Base-by-base conservation (phyloP, 2,888 invertebrate species). In the Phymatocera aterrima region DNA sequence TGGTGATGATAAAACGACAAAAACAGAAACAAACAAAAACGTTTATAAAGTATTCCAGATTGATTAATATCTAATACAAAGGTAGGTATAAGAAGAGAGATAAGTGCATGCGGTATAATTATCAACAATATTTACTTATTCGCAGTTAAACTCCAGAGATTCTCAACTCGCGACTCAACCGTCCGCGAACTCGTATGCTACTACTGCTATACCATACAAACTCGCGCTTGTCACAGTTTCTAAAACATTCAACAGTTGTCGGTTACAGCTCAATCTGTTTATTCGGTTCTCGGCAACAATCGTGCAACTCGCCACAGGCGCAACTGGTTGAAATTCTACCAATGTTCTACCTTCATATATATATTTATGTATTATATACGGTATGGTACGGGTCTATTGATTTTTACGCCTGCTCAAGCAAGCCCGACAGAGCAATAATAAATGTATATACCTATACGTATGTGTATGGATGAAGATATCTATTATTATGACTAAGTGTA, bases 201-300 rank as follows among this genome's bases (percentile, higher is more conserved):
- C 15, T 51, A 51, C 15, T 51, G n/a, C n/a, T n/a, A n/a, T n/a
- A n/a, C n/a, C n/a, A n/a, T n/a, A n/a, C n/a, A n/a, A n/a, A n/a
- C n/a, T 43, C 43, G 12, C 12, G 43, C 5, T 51, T 37, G 15
- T 6, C 5, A 64, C 37, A 34, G 61, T n/a, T 31, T 15, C 0
- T 18, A 34, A 31, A 37, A 46, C 68, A 68, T 68, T 68, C 68
- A 68, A 68, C 68, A 68, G 68, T 68, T 68, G 68, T 68, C 68
- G 24, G 46, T 6, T 15, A 40, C 8, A 40, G 46, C 18, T 37
- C 37, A 12, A 21, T 37, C 34, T 15, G 51, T 6, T 21, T 40
- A 28, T 28, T 5, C 8, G 46, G n/a, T n/a, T n/a, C n/a, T n/a
- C n/a, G n/a, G n/a, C n/a, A n/a, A n/a, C n/a, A n/a, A n/a, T n/a